phyloP scores from a whole-genome alignment of 2,797 vertebrate species.

The Notamacropus eugenii region DNA sequence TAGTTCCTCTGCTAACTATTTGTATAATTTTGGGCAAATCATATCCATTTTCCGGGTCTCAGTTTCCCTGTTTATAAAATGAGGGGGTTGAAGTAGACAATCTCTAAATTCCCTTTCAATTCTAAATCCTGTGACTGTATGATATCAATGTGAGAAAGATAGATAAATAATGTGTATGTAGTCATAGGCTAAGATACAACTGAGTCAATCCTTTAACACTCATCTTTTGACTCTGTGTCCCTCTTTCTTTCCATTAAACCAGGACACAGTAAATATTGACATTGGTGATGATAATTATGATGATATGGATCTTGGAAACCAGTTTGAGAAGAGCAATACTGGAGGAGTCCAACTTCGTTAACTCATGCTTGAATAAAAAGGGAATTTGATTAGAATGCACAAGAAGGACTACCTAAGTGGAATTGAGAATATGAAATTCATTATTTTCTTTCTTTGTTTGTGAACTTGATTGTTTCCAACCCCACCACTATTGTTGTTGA shows the following conservation, averaged over 20 bases:
- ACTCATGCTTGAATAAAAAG: constrained; percentile 60
- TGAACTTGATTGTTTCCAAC: constrained; percentile 35
- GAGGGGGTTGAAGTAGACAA: background rate
- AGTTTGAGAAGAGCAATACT: constrained; percentile 31
- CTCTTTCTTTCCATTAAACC: too few relatives aligned
- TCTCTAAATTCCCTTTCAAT: background rate
- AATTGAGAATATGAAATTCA: constrained; percentile 27
- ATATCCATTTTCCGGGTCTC: background rate
- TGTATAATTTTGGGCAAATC: background rate
- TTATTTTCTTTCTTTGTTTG: constrained; percentile 39
- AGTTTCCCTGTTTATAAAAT: background rate
- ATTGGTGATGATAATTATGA: background rate
- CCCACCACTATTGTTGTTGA: too few relatives aligned
- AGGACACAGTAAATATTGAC: constrained; percentile 46
- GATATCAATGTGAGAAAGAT: too few relatives aligned
- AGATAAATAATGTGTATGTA: too few relatives aligned
- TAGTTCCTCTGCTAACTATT: background rate
- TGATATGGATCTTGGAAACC: constrained; percentile 39
- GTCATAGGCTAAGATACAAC: too few relatives aligned
- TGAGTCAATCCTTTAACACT: too few relatives aligned
- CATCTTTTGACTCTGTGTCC: too few relatives aligned
- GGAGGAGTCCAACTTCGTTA: background rate
- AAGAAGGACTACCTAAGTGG: constrained; percentile 33
- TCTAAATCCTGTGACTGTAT: background rate
- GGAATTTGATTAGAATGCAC: constrained; percentile 67